A percentile compares a stretch with the other conserved stretches of the same genome.
Conservation (phyloP, 2,888 invertebrate species). For the Bibio marci region DNA sequence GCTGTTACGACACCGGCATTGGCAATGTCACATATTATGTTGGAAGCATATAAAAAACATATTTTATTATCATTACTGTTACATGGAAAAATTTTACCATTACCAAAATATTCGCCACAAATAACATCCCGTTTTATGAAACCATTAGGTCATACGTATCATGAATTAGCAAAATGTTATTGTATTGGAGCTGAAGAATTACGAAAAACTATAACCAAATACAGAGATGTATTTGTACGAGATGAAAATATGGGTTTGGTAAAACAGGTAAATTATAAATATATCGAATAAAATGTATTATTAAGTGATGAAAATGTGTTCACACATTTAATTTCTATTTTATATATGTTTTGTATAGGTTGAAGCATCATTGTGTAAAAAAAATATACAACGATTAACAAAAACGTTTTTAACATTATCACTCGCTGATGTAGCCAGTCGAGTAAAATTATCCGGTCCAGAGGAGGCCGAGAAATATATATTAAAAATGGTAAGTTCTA, state of each 20-base stretch:
- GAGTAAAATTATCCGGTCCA: slow-evolving; percentile 72
- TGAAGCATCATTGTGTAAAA: slow-evolving; percentile 76
- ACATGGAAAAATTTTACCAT: slow-evolving; percentile 60
- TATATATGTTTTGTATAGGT: slow-evolving; percentile 38
- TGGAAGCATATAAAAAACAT: slow-evolving; percentile 94
- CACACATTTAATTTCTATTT: not conserved
- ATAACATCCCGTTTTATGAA: slow-evolving; percentile 73
- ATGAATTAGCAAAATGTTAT: slow-evolving; percentile 75
- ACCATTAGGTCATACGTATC: slow-evolving; percentile 72
- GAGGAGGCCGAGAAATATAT: slow-evolving; percentile 86
- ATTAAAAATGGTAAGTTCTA: slow-evolving; percentile 81
- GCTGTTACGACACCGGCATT: slow-evolving; percentile 88
- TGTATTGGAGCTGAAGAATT: slow-evolving; percentile 53
- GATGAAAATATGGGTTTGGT: slow-evolving; percentile 65
- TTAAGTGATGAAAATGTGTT: slow-evolving; percentile 2
- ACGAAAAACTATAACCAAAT: slow-evolving; percentile 50
- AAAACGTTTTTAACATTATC: slow-evolving; percentile 87
- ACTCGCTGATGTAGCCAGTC: slow-evolving; percentile 71
- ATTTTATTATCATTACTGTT: slow-evolving; percentile 80
- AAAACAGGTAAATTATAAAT: slow-evolving; percentile 39
- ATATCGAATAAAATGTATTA: not conserved
- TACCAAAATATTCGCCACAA: slow-evolving; percentile 86
- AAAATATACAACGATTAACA: slow-evolving; percentile 90
- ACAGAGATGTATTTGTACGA: slow-evolving; percentile 61
- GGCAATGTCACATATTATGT: slow-evolving; percentile 91